Evolutionary conservation across 2,797 vertebrate species (phyloP).

Genomic region (Pangasius larnaudii): DNA sequence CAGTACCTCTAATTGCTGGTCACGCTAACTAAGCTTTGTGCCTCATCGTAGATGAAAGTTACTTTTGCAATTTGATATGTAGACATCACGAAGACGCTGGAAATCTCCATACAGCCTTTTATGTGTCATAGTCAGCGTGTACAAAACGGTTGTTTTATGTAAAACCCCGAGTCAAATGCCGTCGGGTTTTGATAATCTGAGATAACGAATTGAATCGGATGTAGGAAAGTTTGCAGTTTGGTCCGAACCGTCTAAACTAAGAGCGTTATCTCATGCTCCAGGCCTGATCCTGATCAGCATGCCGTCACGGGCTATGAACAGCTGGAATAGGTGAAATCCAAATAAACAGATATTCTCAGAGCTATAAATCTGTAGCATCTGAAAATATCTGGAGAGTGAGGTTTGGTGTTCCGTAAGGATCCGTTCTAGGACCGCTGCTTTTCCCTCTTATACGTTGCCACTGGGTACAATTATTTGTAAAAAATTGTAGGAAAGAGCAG

Average conservation of each 20-base stretch:
- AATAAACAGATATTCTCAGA: constrained; percentile 29
- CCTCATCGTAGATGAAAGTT: background rate
- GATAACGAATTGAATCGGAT: constrained; percentile 26
- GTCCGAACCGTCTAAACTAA: constrained; percentile 24
- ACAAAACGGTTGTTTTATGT: background rate
- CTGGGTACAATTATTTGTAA: constrained; percentile 26
- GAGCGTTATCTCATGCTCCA: constrained; percentile 22
- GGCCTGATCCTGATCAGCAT: constrained; percentile 18
- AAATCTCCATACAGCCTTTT: background rate
- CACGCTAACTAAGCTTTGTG: constrained; percentile 20
- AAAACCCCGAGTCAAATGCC: constrained; percentile 12
- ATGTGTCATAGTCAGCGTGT: background rate
- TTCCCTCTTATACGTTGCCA: constrained; percentile 27
- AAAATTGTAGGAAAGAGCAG: constrained; percentile 3
- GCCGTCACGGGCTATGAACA: constrained; percentile 31
- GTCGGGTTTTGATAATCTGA: constrained; percentile 10
- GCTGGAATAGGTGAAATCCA: constrained; percentile 39
- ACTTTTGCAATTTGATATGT: constrained; percentile 11
- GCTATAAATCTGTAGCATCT: constrained; percentile 38
- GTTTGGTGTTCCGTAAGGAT: constrained; percentile 13
- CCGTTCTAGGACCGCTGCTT: constrained; percentile 6
- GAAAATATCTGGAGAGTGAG: constrained; percentile 49
- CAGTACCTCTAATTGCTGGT: constrained; percentile 28
- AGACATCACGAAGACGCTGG: constrained; percentile 1
- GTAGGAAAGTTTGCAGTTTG: constrained; percentile 33